A percentile compares a stretch with the other conserved stretches of the same genome.
Conservation (phyloP, 2,888 invertebrate species). For the Pyrochroa serraticornis region DNA sequence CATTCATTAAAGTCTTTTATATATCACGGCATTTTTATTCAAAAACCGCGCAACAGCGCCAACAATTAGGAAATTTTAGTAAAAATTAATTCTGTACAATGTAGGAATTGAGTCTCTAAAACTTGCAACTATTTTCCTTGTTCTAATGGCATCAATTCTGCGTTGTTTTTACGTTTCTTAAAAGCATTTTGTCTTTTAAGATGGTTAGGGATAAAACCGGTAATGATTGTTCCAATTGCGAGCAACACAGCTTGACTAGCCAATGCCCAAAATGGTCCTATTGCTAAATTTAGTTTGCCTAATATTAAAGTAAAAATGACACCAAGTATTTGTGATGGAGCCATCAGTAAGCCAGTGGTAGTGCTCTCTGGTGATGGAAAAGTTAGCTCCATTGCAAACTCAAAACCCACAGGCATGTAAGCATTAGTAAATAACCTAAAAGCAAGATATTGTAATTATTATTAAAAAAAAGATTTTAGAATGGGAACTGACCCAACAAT, state of each 20-base stretch:
- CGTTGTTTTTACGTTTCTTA: constrained; percentile 21
- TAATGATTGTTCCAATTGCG: constrained; percentile 37
- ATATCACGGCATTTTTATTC: too few relatives aligned
- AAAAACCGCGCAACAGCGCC: too few relatives aligned
- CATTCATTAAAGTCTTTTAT: too few relatives aligned
- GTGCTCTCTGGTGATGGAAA: constrained; percentile 46
- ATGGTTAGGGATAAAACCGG: constrained; percentile 40
- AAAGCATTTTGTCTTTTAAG: constrained; percentile 43
- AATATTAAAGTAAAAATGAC: constrained; percentile 36
- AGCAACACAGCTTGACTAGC: constrained; percentile 35
- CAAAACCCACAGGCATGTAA: constrained; percentile 45
- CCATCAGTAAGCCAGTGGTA: constrained; percentile 44
- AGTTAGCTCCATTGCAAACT: constrained; percentile 45
- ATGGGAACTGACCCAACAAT: constrained; percentile 40
- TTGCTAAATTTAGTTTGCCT: constrained; percentile 30
- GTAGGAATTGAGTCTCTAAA: too few relatives aligned
- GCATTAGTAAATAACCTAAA: constrained; percentile 41
- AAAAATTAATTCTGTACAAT: too few relatives aligned
- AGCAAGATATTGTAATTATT: background rate
- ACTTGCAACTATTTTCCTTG: background rate
- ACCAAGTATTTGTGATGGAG: constrained; percentile 42
- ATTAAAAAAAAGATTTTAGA: too few relatives aligned
- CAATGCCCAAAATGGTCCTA: constrained; percentile 42
- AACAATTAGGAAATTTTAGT: too few relatives aligned
- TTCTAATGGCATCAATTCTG: background rate